Percentiles rank a stretch among this genome's conserved stretches.
Conservation (phyloP, 2,797 vertebrate genomes). For the Hylomyscus alleni region DNA sequence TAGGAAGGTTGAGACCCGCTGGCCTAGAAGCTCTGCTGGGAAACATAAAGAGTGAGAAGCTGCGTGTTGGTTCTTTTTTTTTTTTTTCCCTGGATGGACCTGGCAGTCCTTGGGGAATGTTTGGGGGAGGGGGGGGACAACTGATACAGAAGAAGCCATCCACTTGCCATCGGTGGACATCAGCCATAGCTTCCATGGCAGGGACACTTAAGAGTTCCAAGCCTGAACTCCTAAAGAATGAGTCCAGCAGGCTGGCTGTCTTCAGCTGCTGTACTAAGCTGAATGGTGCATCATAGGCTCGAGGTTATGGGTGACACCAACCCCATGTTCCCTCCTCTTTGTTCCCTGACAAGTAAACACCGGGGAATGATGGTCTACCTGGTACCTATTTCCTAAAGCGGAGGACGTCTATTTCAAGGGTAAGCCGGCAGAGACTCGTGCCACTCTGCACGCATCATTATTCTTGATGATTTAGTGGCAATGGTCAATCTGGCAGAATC, state of each 20-base stretch:
- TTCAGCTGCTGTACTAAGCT: not conserved
- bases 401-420: not conserved
- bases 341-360: not conserved
- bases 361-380: not conserved
- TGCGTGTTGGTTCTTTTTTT: not conserved
- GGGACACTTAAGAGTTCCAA: rapidly evolving
- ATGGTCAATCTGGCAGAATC: not conserved
- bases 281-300: not conserved
- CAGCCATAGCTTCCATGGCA: not conserved
- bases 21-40: not conserved
- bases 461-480: not conserved
- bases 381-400: not conserved
- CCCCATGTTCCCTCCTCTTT: not conserved
- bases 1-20: not conserved
- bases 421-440: not conserved
- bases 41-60: not conserved
- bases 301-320: not conserved
- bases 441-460: not conserved
- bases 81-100: not conserved
- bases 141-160: not conserved
- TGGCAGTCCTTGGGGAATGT: not conserved
- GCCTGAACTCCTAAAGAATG: not conserved
- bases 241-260: not conserved
- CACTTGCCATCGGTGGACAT: not conserved
- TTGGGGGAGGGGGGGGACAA: too few species aligned